Evolutionary conservation across 2,888 invertebrate species (phyloP).

Genomic region (Venustoraphidia nigricollis): DNA sequence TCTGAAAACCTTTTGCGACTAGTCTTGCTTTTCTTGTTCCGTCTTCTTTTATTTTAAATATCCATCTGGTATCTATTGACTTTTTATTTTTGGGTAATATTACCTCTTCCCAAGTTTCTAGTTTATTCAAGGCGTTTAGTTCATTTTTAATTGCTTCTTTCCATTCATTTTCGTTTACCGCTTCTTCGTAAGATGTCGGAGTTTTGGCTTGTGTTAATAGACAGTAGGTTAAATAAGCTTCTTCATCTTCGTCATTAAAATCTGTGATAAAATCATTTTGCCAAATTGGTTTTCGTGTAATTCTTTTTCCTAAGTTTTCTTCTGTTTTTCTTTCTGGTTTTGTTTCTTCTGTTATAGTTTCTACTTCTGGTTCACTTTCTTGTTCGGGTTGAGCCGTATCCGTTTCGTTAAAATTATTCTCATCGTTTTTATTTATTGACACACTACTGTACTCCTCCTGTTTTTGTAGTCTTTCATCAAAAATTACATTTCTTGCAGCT

Average conservation of each 20-base stretch:
- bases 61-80: slow-evolving; percentile 13
- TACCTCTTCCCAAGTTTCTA: slow-evolving; percentile 9
- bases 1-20: slow-evolving; percentile 15
- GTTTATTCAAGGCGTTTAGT: slow-evolving; percentile 9
- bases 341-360: too few species aligned
- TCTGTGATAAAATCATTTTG: too few species aligned
- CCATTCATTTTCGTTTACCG: slow-evolving; percentile 6
- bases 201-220: slow-evolving; percentile 3
- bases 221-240: slow-evolving; percentile 10
- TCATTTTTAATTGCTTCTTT: slow-evolving; percentile 13
- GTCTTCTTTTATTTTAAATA: slow-evolving; percentile 11
- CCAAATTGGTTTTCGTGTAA: too few species aligned
- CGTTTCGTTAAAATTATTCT: too few species aligned
- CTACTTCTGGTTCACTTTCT: too few species aligned
- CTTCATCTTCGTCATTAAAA: slow-evolving; percentile 5
- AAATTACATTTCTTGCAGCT: slow-evolving; percentile 5
- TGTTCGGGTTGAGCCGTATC: too few species aligned
- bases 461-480: slow-evolving; percentile 3
- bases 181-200: slow-evolving; percentile 1
- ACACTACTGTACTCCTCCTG: too few species aligned
- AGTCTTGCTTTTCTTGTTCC: slow-evolving; percentile 11
- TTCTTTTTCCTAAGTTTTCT: too few species aligned
- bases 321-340: too few species aligned
- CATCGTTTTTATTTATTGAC: too few species aligned
- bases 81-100: slow-evolving; percentile 9